Evolutionary conservation across 2,797 vertebrate species (phyloP), one percentile per base, ranked within the genome.

Genomic region (Halcyon leucocephala): DNA sequence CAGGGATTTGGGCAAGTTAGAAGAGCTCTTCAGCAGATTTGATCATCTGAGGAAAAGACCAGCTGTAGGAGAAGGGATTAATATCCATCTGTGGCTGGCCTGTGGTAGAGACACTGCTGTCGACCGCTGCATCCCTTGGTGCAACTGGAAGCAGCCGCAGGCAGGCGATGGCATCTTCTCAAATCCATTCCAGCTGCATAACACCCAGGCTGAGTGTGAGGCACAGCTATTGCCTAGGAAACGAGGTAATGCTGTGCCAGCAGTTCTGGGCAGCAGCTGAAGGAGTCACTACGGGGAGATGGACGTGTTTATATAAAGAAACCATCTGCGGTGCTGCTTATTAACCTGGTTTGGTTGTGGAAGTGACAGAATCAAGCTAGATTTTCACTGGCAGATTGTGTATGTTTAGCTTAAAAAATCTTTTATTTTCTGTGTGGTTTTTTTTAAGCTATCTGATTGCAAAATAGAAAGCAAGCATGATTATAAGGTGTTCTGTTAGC

Each of bases 241-340:
- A 94, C 12, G 3, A 74, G 73, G 70, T 49, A 31, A 4, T 4
- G 6, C 61, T 9, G 52, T 72, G 90, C 92, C 93, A 90, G 91
- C 65, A 57, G 77, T 83, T 89, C 61, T 1, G 29, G 88, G 79
- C 76, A 74, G 94, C 82, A 95, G 93, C 81, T 81, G 69, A 86
- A 81, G 49, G 82, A 89, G 66, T 64, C 81, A 52, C 84, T 78
- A 1, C 51, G 54, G 70, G 51, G 86, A 92, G 67, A 83, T 83
- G 84, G 49, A 48, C 62, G 20, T 78, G 64, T 94, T 97, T 92
- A 51, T 61, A 64, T 82, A 89, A 93, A 87, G 89, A 96, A 96
- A 72, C 93, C 94, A 86, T 97, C 94, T 97, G 96, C 86, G 33
- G 52, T 93, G 70, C 73, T 48, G 39, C 49, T 85, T 96, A 76